Percentiles rank a stretch among this genome's conserved stretches.
phyloP scores from a whole-genome alignment of 2,113 vertebrate species.

The Varanus salvator region DNA sequence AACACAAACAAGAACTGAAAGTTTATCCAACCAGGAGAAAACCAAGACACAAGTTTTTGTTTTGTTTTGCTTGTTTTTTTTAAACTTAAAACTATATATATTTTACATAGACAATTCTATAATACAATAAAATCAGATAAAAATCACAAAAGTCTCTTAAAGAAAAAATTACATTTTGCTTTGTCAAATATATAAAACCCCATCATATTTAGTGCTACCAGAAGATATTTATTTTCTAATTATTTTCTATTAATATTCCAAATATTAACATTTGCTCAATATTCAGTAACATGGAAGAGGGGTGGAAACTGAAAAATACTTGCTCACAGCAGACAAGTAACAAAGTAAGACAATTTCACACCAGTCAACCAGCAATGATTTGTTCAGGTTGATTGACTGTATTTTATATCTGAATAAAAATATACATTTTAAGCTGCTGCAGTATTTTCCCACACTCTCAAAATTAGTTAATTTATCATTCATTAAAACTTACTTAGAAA shows the following conservation, averaged over 20 bases:
- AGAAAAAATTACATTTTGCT: conserved; percentile 70
- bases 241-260: conserved; percentile 33
- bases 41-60: background rate
- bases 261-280: conserved; percentile 53
- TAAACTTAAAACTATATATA: conserved; percentile 89
- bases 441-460: conserved; percentile 63
- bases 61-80: conserved; percentile 7
- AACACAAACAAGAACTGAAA: background rate
- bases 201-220: conserved; percentile 65
- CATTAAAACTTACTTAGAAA: conserved; percentile 60
- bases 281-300: conserved; percentile 32
- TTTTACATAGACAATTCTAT: conserved; percentile 86
- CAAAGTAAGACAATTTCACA: conserved; percentile 59
- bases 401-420: conserved; percentile 72
- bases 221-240: conserved; percentile 1
- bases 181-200: conserved; percentile 67
- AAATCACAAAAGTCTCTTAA: conserved; percentile 82
- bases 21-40: background rate
- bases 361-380: conserved; percentile 68
- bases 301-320: conserved; percentile 26
- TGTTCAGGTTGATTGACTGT: conserved; percentile 66
- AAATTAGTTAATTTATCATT: conserved; percentile 44
- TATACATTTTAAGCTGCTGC: conserved; percentile 68
- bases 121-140: conserved; percentile 87
- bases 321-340: conserved; percentile 68